phyloP scores from a whole-genome alignment of 2,888 invertebrate species.

The Apodemia zela region DNA sequence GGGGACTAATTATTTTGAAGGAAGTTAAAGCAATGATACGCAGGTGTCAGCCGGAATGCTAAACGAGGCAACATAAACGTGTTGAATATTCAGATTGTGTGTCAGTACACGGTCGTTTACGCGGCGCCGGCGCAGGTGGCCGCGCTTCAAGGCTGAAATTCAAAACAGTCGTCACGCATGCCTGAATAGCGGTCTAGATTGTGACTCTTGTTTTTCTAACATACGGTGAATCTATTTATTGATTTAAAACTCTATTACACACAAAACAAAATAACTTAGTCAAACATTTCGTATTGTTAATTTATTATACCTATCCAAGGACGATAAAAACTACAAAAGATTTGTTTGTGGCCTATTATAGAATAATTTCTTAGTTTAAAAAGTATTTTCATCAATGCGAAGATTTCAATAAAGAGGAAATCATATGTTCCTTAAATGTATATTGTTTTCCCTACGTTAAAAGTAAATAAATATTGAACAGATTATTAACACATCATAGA shows the following conservation, averaged over 20 bases:
- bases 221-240: conserved; percentile 20
- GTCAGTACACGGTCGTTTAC: conserved; percentile 79
- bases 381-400: too few relatives aligned
- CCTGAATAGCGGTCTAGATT: conserved; percentile 65
- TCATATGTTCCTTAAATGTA: too few relatives aligned
- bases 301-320: neutral
- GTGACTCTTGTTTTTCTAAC: conserved; percentile 51
- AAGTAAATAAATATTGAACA: too few relatives aligned
- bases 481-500: too few relatives aligned
- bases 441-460: too few relatives aligned
- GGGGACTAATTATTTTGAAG: conserved; percentile 24
- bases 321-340: neutral
- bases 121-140: conserved; percentile 83
- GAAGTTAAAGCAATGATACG: conserved; percentile 50
- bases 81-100: conserved; percentile 79
- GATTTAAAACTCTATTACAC: too few relatives aligned
- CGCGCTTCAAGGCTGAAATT: conserved; percentile 81
- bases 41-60: conserved; percentile 72
- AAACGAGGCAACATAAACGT: conserved; percentile 68
- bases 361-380: too few relatives aligned
- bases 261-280: neutral
- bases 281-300: neutral
- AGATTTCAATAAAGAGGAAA: too few relatives aligned
- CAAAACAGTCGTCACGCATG: conserved; percentile 79
- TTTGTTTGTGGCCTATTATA: too few relatives aligned